phyloP scores from a whole-genome alignment of 1,140 invertebrate species.

The Platyura marginata region DNA sequence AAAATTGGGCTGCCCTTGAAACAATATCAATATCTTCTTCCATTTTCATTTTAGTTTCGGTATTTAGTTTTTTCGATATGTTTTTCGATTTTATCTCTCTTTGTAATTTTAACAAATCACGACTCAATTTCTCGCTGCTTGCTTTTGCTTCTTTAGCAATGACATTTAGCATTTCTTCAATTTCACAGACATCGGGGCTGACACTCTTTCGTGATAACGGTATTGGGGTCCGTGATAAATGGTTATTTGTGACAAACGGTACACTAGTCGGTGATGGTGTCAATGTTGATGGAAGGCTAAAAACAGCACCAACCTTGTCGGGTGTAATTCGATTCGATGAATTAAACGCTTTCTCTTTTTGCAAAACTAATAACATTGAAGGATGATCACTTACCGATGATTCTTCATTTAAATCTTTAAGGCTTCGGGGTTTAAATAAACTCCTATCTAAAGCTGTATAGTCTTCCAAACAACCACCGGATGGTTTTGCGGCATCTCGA shows the following conservation, averaged over 20 bases:
- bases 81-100: slow-evolving; percentile 12
- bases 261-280: not conserved
- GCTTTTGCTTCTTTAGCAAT: slow-evolving; percentile 37
- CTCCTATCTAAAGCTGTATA: slow-evolving; percentile 16
- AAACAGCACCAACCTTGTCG: slow-evolving; percentile 13
- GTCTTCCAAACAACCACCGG: slow-evolving; percentile 19
- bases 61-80: not conserved
- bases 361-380: slow-evolving; percentile 14
- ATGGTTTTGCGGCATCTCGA: slow-evolving; percentile 26
- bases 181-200: slow-evolving; percentile 14
- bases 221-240: slow-evolving; percentile 8
- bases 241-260: not conserved
- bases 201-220: slow-evolving; percentile 17
- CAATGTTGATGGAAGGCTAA: slow-evolving; percentile 13
- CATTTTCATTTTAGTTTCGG: too few species aligned
- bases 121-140: slow-evolving; percentile 31
- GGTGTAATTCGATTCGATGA: slow-evolving; percentile 4
- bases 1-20: slow-evolving; percentile 22
- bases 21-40: slow-evolving; percentile 12
- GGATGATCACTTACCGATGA: slow-evolving; percentile 11
- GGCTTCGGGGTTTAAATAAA: slow-evolving; percentile 17
- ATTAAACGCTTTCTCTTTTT: slow-evolving; percentile 15
- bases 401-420: slow-evolving; percentile 14
- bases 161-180: slow-evolving; percentile 34
- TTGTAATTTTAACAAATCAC: slow-evolving; percentile 24